phyloP scores from a whole-genome alignment of 2,888 invertebrate genomes.

The Cheilosia soror region DNA sequence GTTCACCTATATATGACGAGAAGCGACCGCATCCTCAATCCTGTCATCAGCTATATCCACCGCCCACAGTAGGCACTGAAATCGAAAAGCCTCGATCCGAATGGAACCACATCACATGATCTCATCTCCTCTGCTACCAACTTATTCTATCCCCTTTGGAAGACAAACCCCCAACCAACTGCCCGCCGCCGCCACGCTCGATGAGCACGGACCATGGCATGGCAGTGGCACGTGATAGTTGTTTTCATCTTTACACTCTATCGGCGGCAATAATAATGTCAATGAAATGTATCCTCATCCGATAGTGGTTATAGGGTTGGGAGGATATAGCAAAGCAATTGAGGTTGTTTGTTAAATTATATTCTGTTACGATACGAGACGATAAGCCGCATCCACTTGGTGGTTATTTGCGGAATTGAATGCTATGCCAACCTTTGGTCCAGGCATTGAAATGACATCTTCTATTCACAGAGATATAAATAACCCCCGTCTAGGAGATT shows the following conservation, averaged over 20 bases:
- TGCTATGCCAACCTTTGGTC: slow-evolving; percentile 21
- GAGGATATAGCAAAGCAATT: slow-evolving; percentile 26
- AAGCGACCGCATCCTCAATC: background rate
- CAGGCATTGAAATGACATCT: slow-evolving; percentile 37
- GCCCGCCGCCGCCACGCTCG: background rate
- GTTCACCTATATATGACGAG: slow-evolving; percentile 15
- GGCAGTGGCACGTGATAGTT: slow-evolving; percentile 59
- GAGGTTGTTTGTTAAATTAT: slow-evolving; percentile 61
- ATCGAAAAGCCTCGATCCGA: slow-evolving; percentile 44
- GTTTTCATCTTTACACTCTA: slow-evolving; percentile 64
- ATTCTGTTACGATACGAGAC: slow-evolving; percentile 24
- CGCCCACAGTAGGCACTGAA: background rate
- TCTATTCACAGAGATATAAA: slow-evolving; percentile 21
- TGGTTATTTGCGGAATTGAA: slow-evolving; percentile 12
- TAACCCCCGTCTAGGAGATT: background rate
- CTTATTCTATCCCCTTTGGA: background rate
- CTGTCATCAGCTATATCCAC: background rate
- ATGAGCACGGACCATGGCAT: slow-evolving; percentile 42
- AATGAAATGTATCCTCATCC: slow-evolving; percentile 69
- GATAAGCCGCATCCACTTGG: background rate
- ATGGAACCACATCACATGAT: slow-evolving; percentile 49
- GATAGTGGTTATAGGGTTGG: slow-evolving; percentile 44
- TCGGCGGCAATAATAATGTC: slow-evolving; percentile 64
- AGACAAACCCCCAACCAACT: background rate
- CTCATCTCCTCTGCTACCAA: slow-evolving; percentile 42